phyloP scores from a whole-genome alignment of 2,113 vertebrate species.

The Oplegnathus fasciatus region DNA sequence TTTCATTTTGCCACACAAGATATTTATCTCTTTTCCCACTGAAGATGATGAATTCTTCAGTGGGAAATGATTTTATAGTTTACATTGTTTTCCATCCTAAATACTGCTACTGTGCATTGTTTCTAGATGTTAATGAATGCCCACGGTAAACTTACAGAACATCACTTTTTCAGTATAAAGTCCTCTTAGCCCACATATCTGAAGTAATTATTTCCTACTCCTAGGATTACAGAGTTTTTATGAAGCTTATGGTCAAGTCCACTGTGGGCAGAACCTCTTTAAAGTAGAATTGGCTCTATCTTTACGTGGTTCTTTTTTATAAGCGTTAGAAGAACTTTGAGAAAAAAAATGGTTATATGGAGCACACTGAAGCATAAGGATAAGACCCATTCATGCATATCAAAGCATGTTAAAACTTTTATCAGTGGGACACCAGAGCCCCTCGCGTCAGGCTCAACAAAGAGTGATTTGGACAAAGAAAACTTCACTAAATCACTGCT shows the following conservation, averaged over 20 bases:
- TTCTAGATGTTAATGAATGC: slow-evolving; percentile 12
- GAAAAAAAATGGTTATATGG: slow-evolving; percentile 4
- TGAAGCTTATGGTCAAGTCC: slow-evolving; percentile 43
- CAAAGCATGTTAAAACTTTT: slow-evolving; percentile 76
- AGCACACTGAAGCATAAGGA: slow-evolving; percentile 58
- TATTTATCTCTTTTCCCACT: not conserved
- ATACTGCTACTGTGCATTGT: not conserved
- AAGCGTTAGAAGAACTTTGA: slow-evolving; percentile 23
- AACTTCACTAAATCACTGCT: slow-evolving; percentile 56
- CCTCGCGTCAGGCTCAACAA: slow-evolving; percentile 59
- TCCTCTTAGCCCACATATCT: slow-evolving; percentile 44
- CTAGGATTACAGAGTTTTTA: slow-evolving; percentile 46
- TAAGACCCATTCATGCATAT: slow-evolving; percentile 74
- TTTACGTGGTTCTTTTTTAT: not conserved
- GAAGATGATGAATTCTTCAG: not conserved
- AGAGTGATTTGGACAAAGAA: slow-evolving; percentile 51
- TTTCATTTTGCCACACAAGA: not conserved
- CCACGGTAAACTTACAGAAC: slow-evolving; percentile 3
- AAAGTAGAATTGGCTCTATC: slow-evolving; percentile 21
- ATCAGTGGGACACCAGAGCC: slow-evolving; percentile 65
- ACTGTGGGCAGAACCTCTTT: slow-evolving; percentile 19
- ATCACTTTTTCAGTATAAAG: slow-evolving; percentile 43
- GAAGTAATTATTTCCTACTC: slow-evolving; percentile 48
- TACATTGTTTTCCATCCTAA: not conserved
- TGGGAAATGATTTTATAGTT: not conserved